A percentile compares a stretch with the other conserved stretches of the same genome.
Evolutionary conservation across 1,140 invertebrate genomes (phyloP).

Genomic region (Leguminivora glycinivorella): DNA sequence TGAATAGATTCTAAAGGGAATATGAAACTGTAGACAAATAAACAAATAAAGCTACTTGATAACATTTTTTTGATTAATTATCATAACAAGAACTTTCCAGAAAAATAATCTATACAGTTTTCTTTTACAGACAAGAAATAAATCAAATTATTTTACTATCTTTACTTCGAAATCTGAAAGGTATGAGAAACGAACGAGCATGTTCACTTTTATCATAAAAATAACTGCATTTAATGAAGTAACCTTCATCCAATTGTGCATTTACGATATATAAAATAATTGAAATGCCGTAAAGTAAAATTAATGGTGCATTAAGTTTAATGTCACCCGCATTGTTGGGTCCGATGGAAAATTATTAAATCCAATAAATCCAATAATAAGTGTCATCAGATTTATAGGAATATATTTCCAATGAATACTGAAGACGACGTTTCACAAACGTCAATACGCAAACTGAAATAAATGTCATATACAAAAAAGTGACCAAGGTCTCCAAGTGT

Average conservation of each 20-base stretch:
- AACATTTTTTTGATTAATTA: background rate
- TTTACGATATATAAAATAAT: constrained; percentile 56
- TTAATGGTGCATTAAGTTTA: constrained; percentile 47
- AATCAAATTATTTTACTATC: background rate
- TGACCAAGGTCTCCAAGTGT: no score
- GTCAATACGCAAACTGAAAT: no score
- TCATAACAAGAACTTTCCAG: background rate
- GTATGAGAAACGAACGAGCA: background rate
- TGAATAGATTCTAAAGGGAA: background rate
- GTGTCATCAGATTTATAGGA: background rate
- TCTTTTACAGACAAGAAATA: background rate
- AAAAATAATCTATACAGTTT: no score
- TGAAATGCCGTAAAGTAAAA: constrained; percentile 53
- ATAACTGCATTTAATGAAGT: constrained; percentile 14
- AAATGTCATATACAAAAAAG: no score
- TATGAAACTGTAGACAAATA: background rate
- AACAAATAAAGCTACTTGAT: no score
- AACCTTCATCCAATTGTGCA: constrained; percentile 33
- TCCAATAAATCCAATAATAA: background rate
- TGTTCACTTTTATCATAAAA: background rate
- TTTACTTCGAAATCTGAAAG: background rate
- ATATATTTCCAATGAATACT: background rate
- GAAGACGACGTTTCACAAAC: no score
- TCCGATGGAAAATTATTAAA: constrained; percentile 25
- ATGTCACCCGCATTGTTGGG: constrained; percentile 58